These are phyloP conservation scores for Hermodice carunculata DNA, from an alignment of 2,888 invertebrate species.

Conservation along the genomic window DNA sequence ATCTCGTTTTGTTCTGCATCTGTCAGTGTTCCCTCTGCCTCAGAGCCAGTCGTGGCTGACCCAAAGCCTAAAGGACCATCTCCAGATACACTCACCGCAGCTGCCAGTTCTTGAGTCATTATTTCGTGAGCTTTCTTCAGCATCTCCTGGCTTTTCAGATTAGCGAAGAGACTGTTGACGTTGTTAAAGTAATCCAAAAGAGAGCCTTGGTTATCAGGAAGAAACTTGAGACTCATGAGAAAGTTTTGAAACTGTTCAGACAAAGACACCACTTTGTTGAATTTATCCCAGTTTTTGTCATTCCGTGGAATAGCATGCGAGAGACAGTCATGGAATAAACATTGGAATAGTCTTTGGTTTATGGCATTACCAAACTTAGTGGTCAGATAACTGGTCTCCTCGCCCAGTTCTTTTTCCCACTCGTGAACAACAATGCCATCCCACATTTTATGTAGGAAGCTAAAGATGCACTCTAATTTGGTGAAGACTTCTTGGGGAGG, in stretches of 20 bases:
- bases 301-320: slow-evolving; percentile 28
- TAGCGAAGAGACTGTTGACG: slow-evolving; percentile 40
- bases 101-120: slow-evolving; percentile 33
- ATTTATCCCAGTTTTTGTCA: slow-evolving; percentile 31
- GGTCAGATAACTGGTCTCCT: background rate
- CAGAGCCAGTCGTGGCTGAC: no score
- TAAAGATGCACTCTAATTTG: slow-evolving; percentile 37
- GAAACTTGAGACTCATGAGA: slow-evolving; percentile 24
- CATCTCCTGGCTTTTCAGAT: slow-evolving; percentile 37
- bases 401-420: background rate
- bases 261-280: slow-evolving; percentile 23
- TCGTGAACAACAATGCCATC: slow-evolving; percentile 11
- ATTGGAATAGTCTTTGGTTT: slow-evolving; percentile 33
- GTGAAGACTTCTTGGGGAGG: slow-evolving; percentile 35
- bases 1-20: no score
- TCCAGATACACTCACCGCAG: slow-evolving; percentile 16
- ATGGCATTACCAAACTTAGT: slow-evolving; percentile 28
- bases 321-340: slow-evolving; percentile 37
- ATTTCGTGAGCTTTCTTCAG: slow-evolving; percentile 32
- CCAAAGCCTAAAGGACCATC: slow-evolving; percentile 40
- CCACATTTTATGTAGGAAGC: slow-evolving; percentile 31
- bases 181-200: slow-evolving; percentile 42
- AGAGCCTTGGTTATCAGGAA: slow-evolving; percentile 16
- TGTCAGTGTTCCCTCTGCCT: no score
- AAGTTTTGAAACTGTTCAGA: slow-evolving; percentile 37